These are phyloP conservation scores for Pterocles burchelli DNA, from an alignment of 2,113 vertebrate species.

Conservation along the genomic window DNA sequence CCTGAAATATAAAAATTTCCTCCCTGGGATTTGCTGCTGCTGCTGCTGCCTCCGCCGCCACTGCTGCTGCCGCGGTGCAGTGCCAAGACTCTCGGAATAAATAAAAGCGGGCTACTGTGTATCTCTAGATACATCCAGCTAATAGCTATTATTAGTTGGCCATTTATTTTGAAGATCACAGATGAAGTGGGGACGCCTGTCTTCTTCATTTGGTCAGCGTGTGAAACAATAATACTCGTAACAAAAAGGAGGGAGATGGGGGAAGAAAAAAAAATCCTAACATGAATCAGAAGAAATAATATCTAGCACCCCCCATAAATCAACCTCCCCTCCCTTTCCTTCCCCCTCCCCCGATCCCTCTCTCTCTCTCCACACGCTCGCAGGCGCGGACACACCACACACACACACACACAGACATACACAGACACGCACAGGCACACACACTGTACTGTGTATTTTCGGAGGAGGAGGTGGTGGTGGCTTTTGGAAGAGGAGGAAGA, in stretches of 20 bases:
- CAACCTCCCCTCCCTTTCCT: background rate
- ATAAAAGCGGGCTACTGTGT: conserved; percentile 74
- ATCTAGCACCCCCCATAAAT: background rate
- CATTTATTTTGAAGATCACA: conserved; percentile 72
- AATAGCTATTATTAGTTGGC: conserved; percentile 71
- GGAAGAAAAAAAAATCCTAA: conserved; percentile 50
- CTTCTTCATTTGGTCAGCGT: conserved; percentile 61
- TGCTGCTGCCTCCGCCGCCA: conserved; percentile 58
- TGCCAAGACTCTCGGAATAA: conserved; percentile 80
- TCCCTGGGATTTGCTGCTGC: conserved; percentile 75
- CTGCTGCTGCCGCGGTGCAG: conserved; percentile 75
- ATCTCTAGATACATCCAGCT: conserved; percentile 41
- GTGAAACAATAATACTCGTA: conserved; percentile 53
- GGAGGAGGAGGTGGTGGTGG: background rate
- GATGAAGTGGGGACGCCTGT: conserved; percentile 73
- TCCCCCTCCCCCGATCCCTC: background rate
- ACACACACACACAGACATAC: background rate
- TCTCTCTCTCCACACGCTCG: conserved; percentile 16
- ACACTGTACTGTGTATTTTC: conserved; percentile 25
- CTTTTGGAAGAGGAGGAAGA: conserved; percentile 48
- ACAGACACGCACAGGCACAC: background rate
- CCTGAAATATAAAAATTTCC: conserved; percentile 73
- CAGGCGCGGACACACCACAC: background rate
- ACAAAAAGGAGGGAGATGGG: conserved; percentile 62
- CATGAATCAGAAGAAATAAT: conserved; percentile 74